Percentiles rank a stretch among this genome's conserved stretches.
Evolutionary conservation across 1,140 invertebrate species (phyloP).

Genomic region (Halesus radiatus): DNA sequence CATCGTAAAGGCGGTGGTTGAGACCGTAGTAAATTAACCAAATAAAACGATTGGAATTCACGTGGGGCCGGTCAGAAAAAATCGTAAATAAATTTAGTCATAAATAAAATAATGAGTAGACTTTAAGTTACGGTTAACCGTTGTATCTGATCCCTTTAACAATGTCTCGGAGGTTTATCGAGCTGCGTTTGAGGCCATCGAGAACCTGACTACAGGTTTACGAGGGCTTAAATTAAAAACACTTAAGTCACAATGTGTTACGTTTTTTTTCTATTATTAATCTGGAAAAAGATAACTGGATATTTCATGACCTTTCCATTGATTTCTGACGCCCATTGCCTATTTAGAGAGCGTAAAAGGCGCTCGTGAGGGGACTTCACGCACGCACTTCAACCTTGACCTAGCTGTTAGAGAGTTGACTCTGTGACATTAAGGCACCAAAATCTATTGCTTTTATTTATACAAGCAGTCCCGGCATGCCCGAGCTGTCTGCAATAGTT

Average conservation of each 20-base stretch:
- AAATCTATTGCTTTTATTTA: too few relatives aligned
- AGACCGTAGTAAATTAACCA: neutral
- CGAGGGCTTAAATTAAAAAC: conserved; percentile 28
- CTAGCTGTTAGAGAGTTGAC: too few relatives aligned
- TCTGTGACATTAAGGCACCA: too few relatives aligned
- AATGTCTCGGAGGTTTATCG: neutral
- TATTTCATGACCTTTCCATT: conserved; percentile 1
- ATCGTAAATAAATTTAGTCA: conserved; percentile 28
- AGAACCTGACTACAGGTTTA: conserved; percentile 20
- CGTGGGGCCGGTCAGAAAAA: conserved; percentile 16
- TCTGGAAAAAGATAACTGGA: conserved; percentile 25
- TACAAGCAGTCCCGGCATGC: too few relatives aligned
- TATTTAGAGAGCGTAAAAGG: conserved; percentile 2
- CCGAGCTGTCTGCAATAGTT: too few relatives aligned
- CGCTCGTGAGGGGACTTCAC: too few relatives aligned
- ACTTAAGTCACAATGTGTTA: conserved; percentile 6
- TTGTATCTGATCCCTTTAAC: conserved; percentile 19
- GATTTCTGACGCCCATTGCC: neutral
- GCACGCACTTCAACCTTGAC: conserved; percentile 1
- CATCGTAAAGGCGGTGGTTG: neutral
- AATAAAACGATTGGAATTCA: conserved; percentile 31
- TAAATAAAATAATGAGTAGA: conserved; percentile 26
- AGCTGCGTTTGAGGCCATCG: neutral
- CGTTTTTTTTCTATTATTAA: neutral
- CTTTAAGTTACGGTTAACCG: conserved; percentile 17